phyloP scores from a whole-genome alignment of 2,113 vertebrate genomes.

The Chlorocebus sabaeus region DNA sequence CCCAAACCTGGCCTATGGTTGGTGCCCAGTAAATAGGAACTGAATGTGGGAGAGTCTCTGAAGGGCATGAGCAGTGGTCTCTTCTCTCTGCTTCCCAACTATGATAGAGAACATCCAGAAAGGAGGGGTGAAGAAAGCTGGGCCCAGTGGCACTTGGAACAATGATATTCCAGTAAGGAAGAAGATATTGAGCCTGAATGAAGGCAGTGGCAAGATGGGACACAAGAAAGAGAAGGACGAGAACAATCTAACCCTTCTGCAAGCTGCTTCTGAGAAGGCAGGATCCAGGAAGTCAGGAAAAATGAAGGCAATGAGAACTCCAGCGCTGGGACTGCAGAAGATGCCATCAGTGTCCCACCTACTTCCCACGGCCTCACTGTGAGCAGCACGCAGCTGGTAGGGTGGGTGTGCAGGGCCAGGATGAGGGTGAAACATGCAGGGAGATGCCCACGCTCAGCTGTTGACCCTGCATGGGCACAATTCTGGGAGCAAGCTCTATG shows the following conservation, averaged over 20 bases:
- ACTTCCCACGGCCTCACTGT: background rate
- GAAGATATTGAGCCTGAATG: background rate
- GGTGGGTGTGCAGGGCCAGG: no score
- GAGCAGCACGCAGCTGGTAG: background rate
- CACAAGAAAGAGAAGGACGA: background rate
- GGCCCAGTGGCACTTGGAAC: background rate
- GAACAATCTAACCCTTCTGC: accelerated
- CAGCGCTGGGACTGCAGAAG: background rate
- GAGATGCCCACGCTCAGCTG: accelerated
- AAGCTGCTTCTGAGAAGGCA: background rate
- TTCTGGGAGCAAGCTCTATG: background rate
- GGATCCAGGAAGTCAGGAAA: background rate
- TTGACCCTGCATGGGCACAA: background rate
- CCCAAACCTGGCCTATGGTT: background rate
- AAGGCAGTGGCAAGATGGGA: background rate
- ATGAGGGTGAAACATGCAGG: no score
- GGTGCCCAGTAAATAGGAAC: background rate
- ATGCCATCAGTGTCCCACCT: background rate
- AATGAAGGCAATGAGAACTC: background rate
- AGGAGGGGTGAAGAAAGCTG: background rate
- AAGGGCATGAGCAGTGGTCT: background rate
- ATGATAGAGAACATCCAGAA: background rate
- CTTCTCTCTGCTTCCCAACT: background rate
- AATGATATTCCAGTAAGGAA: background rate
- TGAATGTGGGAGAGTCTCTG: background rate